Conservation (phyloP, 2,113 vertebrate species). For the Macquaria ambigua region DNA sequence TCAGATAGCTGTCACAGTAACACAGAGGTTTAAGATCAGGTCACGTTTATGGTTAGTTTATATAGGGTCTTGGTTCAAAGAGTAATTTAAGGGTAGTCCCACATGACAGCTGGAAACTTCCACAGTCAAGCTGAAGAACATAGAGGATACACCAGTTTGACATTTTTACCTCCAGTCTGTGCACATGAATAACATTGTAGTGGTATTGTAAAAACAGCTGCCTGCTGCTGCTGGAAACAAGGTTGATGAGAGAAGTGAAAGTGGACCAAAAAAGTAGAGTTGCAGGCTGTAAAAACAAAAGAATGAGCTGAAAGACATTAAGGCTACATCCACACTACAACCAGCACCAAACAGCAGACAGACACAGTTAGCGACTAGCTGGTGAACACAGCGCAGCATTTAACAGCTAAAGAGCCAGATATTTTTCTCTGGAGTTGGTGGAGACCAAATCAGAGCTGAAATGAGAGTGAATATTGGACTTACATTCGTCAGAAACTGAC, state of each 20-base stretch:
- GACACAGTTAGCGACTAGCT: too few species aligned
- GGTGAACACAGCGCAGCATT: too few species aligned
- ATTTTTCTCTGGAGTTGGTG: too few species aligned
- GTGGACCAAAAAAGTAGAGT: neutral
- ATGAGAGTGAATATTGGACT: too few species aligned
- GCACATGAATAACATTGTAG: neutral
- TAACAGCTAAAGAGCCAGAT: too few species aligned
- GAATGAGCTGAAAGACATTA: too few species aligned
- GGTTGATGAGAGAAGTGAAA: neutral
- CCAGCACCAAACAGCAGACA: too few species aligned
- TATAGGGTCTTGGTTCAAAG: neutral
- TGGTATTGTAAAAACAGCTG: neutral
- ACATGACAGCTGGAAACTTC: neutral
- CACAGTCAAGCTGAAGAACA: neutral
- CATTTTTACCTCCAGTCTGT: too few species aligned
- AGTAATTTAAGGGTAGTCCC: neutral
- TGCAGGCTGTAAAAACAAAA: neutral
- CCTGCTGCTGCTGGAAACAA: neutral
- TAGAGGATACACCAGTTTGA: too few species aligned
- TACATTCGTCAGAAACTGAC: too few species aligned
- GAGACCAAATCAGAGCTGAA: too few species aligned
- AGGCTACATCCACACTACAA: too few species aligned
- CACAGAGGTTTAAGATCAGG: neutral
- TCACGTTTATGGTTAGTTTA: neutral
- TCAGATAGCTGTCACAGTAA: neutral